Evolutionary conservation across 2,797 vertebrate genomes (phyloP).

Genomic region (Lagorchestes hirsutus): DNA sequence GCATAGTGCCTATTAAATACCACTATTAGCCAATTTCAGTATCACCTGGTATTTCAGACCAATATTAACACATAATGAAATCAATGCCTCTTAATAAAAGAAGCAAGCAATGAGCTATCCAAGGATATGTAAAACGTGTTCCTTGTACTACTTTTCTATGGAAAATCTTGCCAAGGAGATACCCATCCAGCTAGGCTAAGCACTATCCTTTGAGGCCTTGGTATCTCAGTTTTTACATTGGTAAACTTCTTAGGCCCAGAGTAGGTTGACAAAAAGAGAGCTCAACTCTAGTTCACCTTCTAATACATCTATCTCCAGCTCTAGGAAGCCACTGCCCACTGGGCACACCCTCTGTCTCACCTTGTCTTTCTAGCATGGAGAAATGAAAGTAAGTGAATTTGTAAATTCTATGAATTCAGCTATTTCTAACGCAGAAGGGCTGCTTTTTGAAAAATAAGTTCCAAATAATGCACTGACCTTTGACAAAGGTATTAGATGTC

Average conservation of each 20-base stretch:
- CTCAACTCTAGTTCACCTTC: background rate
- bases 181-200: background rate
- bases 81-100: background rate
- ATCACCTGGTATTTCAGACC: background rate
- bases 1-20: background rate
- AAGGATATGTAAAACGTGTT: background rate
- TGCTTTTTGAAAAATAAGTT: background rate
- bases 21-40: background rate
- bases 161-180: background rate
- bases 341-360: background rate
- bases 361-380: background rate
- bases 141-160: background rate
- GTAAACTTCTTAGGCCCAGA: background rate
- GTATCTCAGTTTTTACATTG: background rate
- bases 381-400: background rate
- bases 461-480: background rate
- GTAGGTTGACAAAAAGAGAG: background rate
- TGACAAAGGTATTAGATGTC: background rate
- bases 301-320: background rate
- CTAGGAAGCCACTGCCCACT: background rate
- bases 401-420: background rate
- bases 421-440: background rate
- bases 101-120: background rate
- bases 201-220: background rate
- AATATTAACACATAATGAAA: background rate